phyloP scores from a whole-genome alignment of 2,888 invertebrate species.

The Willowsia nigromaculata region DNA sequence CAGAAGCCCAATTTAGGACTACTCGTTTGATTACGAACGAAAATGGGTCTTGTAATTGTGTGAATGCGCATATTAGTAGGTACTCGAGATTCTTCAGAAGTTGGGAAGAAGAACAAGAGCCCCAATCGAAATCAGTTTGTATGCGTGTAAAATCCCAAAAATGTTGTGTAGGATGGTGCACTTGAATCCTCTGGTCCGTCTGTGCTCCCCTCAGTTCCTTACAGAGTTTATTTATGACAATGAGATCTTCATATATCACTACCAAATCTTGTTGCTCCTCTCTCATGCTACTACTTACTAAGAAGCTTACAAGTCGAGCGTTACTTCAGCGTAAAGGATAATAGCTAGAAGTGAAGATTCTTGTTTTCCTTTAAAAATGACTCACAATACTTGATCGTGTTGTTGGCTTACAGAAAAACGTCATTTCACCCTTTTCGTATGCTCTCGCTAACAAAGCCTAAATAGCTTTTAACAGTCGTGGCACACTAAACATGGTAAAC shows the following conservation, averaged over 20 bases:
- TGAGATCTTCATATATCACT: not conserved
- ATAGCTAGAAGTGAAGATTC: not conserved
- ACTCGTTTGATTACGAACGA: not conserved
- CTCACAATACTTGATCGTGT: not conserved
- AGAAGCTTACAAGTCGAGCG: not conserved
- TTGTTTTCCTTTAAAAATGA: constrained; percentile 21
- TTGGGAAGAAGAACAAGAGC: not conserved
- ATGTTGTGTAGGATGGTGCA: constrained; percentile 5
- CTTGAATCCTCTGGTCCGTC: not conserved
- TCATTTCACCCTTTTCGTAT: constrained; percentile 10
- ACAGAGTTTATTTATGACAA: constrained; percentile 5
- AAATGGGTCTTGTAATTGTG: not conserved
- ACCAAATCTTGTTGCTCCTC: not conserved
- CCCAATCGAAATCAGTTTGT: not conserved
- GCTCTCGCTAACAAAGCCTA: not conserved
- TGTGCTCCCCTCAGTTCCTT: not conserved
- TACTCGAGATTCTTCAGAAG: no score
- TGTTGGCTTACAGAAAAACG: no score
- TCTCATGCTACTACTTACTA: not conserved
- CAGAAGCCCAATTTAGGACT: no score
- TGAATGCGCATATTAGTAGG: no score
- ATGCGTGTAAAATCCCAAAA: not conserved
- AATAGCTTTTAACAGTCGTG: no score
- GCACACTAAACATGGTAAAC: not conserved
- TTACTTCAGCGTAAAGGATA: not conserved